These are phyloP conservation scores for Nomada fabriciana DNA, from an alignment of 2,888 invertebrate species.

Conservation along the genomic window DNA sequence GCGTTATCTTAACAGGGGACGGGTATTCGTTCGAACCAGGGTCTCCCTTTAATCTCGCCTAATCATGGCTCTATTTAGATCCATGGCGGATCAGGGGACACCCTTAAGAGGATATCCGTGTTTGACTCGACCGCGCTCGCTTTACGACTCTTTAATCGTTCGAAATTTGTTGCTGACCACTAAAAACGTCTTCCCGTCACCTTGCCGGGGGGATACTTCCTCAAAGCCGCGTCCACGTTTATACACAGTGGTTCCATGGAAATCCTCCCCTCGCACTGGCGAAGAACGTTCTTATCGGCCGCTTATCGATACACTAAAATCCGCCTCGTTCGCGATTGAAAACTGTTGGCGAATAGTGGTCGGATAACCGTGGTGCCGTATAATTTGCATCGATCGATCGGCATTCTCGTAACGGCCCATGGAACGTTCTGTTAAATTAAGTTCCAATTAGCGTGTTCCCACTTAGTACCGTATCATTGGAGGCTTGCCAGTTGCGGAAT, in stretches of 20 bases:
- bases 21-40: slow-evolving; percentile 70
- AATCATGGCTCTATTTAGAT: slow-evolving; percentile 84
- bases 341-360: neutral
- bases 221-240: slow-evolving; percentile 32
- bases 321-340: slow-evolving; percentile 16
- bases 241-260: slow-evolving; percentile 32
- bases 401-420: neutral
- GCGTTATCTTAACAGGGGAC: slow-evolving; percentile 78
- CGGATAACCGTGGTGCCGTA: neutral
- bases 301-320: slow-evolving; percentile 9
- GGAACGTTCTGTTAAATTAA: too few species aligned
- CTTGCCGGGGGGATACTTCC: slow-evolving; percentile 46
- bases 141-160: slow-evolving; percentile 82
- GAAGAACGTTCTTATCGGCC: neutral
- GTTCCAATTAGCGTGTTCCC: too few species aligned
- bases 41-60: slow-evolving; percentile 73
- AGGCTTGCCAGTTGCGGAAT: too few species aligned
- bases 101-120: slow-evolving; percentile 84
- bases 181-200: slow-evolving; percentile 68
- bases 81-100: slow-evolving; percentile 69
- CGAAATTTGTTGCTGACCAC: slow-evolving; percentile 79
- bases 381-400: too few species aligned
- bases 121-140: slow-evolving; percentile 78
- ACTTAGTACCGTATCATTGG: too few species aligned
- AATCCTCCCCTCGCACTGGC: neutral